Evolutionary conservation across 53 echinoderm and acorn worm species (phyloP).

Genomic region (Crossaster papposus): DNA sequence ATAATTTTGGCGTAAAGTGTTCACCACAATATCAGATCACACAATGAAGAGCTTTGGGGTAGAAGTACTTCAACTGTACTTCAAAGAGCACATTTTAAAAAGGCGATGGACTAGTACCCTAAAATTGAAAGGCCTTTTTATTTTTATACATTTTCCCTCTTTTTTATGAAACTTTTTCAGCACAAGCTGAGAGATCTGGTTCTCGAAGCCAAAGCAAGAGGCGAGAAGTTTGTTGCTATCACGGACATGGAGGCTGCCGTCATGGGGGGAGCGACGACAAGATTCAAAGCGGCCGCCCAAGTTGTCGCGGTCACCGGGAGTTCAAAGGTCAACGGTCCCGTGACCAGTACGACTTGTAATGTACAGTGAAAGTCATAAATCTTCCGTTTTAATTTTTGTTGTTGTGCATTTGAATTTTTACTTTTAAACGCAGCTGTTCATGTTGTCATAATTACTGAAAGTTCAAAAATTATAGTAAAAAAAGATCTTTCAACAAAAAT

Average conservation of each 20-base stretch:
- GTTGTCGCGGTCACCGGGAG: slow-evolving; percentile 65
- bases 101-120: no score
- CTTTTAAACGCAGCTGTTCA: no score
- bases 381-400: background rate
- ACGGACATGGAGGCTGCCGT: slow-evolving; percentile 64
- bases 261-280: slow-evolving; percentile 48
- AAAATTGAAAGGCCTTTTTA: no score
- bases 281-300: slow-evolving; percentile 77
- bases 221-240: slow-evolving; percentile 32
- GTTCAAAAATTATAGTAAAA: no score
- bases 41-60: no score
- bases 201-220: slow-evolving; percentile 21
- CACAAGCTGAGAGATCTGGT: slow-evolving; percentile 62
- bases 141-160: background rate
- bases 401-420: no score
- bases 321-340: slow-evolving; percentile 67
- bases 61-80: no score
- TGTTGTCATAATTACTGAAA: no score
- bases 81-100: no score
- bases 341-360: slow-evolving; percentile 76
- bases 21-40: no score
- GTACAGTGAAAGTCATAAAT: slow-evolving; percentile 52
- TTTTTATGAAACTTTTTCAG: slow-evolving; percentile 32
- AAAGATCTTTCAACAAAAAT: no score
- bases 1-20: no score